A percentile compares a stretch with the other conserved stretches of the same genome.
Evolutionary conservation across 2,113 vertebrate genomes (phyloP).

Genomic region (Microcebus griseorufus): DNA sequence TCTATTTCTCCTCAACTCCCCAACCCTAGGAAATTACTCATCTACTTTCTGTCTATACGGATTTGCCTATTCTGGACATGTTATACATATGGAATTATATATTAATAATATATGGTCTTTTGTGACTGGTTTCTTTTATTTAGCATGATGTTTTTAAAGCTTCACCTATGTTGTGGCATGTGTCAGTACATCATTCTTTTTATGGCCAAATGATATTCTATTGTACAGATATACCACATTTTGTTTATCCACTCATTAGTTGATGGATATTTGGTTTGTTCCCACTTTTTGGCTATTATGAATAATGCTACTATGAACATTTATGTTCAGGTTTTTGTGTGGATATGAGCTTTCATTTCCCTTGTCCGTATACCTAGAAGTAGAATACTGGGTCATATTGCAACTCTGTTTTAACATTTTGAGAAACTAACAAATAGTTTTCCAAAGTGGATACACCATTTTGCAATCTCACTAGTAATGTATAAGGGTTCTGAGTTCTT

Average conservation of each 20-base stretch:
- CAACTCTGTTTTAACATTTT: not conserved
- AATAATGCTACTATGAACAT: not conserved
- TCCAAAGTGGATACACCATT: not conserved
- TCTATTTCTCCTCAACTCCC: not conserved
- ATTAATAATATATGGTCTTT: not conserved
- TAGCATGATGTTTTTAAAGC: too few relatives aligned
- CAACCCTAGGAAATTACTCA: not conserved
- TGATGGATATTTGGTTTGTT: not conserved
- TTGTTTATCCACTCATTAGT: not conserved
- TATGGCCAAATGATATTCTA: not conserved
- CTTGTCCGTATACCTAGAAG: not conserved
- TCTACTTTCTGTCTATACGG: not conserved
- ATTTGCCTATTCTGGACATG: not conserved
- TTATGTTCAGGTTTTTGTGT: not conserved
- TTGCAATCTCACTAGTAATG: not conserved
- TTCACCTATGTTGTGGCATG: not conserved
- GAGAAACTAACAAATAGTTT: not conserved
- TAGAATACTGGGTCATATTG: not conserved
- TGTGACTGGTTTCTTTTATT: not conserved
- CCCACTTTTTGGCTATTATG: not conserved
- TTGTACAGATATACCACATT: not conserved
- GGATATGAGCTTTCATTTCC: not conserved
- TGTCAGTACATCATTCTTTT: not conserved
- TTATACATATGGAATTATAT: not conserved
- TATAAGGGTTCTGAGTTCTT: not conserved